Evolutionary conservation across 1,140 invertebrate genomes (phyloP).

Genomic region (Rhagoletis pomonella): DNA sequence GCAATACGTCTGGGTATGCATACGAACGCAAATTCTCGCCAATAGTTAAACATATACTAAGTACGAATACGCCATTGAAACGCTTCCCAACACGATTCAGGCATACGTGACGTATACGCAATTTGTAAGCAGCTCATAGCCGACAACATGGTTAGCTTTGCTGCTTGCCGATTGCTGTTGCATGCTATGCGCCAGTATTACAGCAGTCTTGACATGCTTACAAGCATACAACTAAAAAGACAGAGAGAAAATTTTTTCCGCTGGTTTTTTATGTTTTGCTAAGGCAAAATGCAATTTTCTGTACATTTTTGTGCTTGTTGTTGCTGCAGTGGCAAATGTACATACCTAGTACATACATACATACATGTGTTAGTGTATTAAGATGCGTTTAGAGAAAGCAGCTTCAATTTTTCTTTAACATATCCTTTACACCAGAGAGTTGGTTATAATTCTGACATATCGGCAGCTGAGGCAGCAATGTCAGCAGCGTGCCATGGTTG

Average conservation of each 20-base stretch:
- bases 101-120: constrained; percentile 33
- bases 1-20: constrained; percentile 11
- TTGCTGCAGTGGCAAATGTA: background rate
- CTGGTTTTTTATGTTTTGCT: background rate
- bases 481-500: background rate
- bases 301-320: background rate
- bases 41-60: background rate
- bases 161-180: background rate
- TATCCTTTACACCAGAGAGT: background rate
- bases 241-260: background rate
- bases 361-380: no score
- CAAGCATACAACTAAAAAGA: background rate
- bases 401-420: no score
- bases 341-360: background rate
- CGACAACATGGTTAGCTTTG: no score
- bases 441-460: background rate
- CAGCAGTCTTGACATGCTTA: background rate
- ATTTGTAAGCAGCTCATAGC: background rate
- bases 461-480: background rate
- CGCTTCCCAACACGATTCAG: background rate
- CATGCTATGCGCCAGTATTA: background rate
- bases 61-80: background rate
- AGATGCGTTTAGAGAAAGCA: no score
- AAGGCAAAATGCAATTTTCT: background rate
- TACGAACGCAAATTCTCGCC: background rate